Percentiles rank a stretch among this genome's conserved stretches.
Evolutionary conservation across 2,113 vertebrate genomes (phyloP).

Genomic region (Chascanopsetta lugubris): DNA sequence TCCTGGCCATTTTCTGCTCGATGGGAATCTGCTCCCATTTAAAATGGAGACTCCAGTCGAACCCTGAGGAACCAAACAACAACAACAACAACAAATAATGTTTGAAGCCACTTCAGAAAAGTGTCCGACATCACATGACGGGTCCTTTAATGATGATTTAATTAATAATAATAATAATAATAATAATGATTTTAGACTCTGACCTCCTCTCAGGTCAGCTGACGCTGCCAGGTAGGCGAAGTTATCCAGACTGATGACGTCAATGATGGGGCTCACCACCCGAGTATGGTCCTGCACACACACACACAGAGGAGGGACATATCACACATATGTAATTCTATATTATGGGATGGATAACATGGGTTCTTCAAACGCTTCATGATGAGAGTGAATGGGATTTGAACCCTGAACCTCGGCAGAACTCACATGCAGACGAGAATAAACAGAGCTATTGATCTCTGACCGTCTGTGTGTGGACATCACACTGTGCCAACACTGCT

Average conservation of each 20-base stretch:
- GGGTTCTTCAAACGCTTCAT: no score
- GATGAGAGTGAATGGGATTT: background rate
- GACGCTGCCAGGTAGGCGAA: constrained; percentile 98
- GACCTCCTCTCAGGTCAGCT: constrained; percentile 96
- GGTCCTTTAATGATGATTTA: no score
- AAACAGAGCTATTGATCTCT: constrained; percentile 17
- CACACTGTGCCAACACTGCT: background rate
- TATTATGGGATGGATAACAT: no score
- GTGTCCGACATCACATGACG: no score
- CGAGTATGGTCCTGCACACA: constrained; percentile 91
- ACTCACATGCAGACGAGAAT: background rate
- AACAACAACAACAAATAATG: background rate
- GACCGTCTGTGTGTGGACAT: background rate
- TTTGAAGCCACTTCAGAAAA: no score
- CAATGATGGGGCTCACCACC: constrained; percentile 98
- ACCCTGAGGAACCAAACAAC: constrained; percentile 80
- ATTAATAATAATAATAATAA: no score
- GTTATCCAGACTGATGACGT: constrained; percentile 99
- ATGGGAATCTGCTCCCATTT: constrained; percentile 99
- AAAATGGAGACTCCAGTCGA: constrained; percentile 99
- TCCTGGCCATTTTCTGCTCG: constrained; percentile 97
- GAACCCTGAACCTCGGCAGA: background rate
- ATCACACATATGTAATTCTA: no score
- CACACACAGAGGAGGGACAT: constrained; percentile 9
- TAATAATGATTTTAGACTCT: no score